A percentile compares a stretch with the other conserved stretches of the same genome.
Conservation (phyloP, 2,888 invertebrate genomes). For the Heliothis peltigera region DNA sequence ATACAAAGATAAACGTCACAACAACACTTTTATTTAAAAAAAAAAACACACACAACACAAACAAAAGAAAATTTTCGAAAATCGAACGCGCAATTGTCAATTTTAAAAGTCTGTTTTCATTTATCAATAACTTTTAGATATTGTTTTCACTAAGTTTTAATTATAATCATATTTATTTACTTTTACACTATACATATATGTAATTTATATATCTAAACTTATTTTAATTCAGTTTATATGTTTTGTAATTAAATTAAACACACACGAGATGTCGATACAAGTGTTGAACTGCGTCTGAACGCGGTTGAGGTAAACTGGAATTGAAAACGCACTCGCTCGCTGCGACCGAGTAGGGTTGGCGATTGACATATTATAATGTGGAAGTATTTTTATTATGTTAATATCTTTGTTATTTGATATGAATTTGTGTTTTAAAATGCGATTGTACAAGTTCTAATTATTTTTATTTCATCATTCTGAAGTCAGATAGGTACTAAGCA, state of each 20-base stretch:
- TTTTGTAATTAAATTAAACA: constrained; percentile 5
- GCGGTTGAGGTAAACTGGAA: constrained; percentile 42
- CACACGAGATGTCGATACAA: constrained; percentile 21
- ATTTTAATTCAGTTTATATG: neutral
- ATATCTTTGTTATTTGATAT: too few species aligned
- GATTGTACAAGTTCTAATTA: too few species aligned
- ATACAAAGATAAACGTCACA: neutral
- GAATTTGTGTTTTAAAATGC: too few species aligned
- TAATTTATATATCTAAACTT: too few species aligned
- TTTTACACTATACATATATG: too few species aligned
- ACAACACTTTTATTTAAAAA: too few species aligned
- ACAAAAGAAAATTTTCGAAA: neutral
- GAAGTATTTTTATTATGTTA: neutral
- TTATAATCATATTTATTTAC: too few species aligned
- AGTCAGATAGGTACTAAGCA: too few species aligned
- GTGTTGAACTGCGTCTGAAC: constrained; percentile 39
- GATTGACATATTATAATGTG: too few species aligned
- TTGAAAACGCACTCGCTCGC: constrained; percentile 27
- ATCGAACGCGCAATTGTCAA: constrained; percentile 28
- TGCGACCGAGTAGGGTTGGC: constrained; percentile 41
- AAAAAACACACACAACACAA: neutral
- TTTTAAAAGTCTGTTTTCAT: constrained; percentile 6
- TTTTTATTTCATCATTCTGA: too few species aligned
- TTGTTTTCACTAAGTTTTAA: too few species aligned
- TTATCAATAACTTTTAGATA: neutral